Evolutionary conservation across 2,888 invertebrate species (phyloP), one percentile per base, ranked within the genome.

Genomic region (Chirona hameri): DNA sequence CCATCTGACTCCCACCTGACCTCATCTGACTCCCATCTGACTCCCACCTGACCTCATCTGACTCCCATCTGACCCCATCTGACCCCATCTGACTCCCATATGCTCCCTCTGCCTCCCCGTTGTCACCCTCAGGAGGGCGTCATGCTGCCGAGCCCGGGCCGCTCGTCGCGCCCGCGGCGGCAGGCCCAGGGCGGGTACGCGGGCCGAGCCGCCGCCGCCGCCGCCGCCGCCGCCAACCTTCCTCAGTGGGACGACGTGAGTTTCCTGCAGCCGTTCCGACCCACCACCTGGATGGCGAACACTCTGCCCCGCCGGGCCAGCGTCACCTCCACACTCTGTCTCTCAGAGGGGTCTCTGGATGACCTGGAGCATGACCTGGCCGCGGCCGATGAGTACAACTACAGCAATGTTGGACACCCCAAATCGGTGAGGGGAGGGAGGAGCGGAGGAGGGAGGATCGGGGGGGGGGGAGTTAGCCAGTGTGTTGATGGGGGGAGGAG

Each of bases 221-320:
- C 76, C 15, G 76, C 39, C 24, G 76, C 46, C 21, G 76, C 31
- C 24, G 46, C 18, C 21, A 9, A 5, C 76, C 39, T 39, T 18
- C 76, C 76, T 7, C 39, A 76, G 39, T 76, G 76, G 76, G 76
- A 76, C 24, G 76, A 76, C 46, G 76, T 39, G 9, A 24, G 76
- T 39, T 46, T 76, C 39, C 46, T 76, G 39, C 76, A 76, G 76
- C 76, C 39, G 12, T 46, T 76, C 39, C 76, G 76, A 0, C 24
- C 76, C 39, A 46, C 24, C 76, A 76, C 76, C 46, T 76, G 76
- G 76, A 76, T 76, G 76, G 39, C 76, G 39, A 76, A 76, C 76
- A 76, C 76, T 9, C 76, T 76, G 24, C 46, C 76, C 21, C 46
- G 76, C 9, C 39, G 76, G 10, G 39, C 76, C 76, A 76, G 76